These are phyloP conservation scores for Sceloporus undulatus DNA, from an alignment of 2,113 vertebrate species.

Conservation along the genomic window DNA sequence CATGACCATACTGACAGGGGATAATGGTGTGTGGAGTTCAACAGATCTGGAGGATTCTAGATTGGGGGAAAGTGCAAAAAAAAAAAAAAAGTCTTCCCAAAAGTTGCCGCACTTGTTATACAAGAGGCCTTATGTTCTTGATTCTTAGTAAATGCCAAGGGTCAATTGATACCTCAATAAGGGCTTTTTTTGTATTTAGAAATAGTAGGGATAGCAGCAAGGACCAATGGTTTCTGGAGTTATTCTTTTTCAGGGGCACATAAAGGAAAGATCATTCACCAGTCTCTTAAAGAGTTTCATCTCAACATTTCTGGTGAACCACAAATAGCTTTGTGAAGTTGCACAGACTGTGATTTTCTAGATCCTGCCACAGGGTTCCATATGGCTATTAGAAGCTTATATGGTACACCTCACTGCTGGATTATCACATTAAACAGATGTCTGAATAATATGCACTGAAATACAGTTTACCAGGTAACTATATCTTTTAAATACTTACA, in stretches of 20 bases:
- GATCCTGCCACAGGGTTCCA: background rate
- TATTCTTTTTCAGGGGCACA: background rate
- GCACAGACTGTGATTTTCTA: too few relatives aligned
- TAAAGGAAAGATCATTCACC: background rate
- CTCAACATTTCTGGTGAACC: background rate
- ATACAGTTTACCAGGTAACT: background rate
- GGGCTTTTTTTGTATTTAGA: background rate
- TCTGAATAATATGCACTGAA: conserved; percentile 4
- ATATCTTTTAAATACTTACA: conserved; percentile 12
- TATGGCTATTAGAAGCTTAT: background rate
- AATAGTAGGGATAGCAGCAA: background rate
- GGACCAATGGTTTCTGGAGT: background rate
- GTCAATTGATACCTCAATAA: background rate
- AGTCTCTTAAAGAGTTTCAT: background rate
- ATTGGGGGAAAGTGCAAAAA: background rate
- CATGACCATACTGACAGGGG: background rate
- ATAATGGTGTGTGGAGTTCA: background rate
- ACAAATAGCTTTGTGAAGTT: background rate
- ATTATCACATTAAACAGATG: conserved; percentile 18
- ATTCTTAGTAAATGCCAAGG: background rate
- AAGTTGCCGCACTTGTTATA: background rate
- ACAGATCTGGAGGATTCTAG: background rate
- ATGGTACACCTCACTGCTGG: background rate
- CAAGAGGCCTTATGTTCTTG: background rate
- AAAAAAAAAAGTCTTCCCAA: background rate